Conservation (phyloP, 2,888 invertebrate genomes). For the Euproctis similis region DNA sequence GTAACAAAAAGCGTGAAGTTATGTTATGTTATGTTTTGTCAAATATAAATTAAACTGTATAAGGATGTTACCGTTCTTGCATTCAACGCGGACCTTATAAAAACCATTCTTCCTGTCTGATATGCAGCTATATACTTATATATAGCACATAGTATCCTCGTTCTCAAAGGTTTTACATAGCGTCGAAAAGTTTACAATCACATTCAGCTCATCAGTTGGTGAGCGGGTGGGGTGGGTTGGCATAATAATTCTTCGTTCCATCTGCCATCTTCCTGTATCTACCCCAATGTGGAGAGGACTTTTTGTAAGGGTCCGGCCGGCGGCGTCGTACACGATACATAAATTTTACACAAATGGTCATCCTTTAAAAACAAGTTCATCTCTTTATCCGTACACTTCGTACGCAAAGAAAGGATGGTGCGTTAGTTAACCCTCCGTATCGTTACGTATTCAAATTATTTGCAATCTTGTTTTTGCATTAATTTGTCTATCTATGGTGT, state of each 20-base stretch:
- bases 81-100: no score
- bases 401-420: conserved; percentile 67
- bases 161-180: conserved; percentile 71
- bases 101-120: no score
- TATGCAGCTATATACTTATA: conserved; percentile 31
- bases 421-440: conserved; percentile 67
- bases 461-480: conserved; percentile 53
- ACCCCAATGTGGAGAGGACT: conserved; percentile 57
- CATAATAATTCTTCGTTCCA: conserved; percentile 67
- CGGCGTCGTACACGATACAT: conserved; percentile 71
- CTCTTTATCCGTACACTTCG: conserved; percentile 69
- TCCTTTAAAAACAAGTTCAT: conserved; percentile 76
- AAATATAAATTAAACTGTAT: no score
- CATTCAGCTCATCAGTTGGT: conserved; percentile 73
- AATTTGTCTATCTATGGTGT: no score
- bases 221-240: no score
- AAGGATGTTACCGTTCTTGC: no score
- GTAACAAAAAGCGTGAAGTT: no score
- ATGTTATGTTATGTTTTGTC: no score
- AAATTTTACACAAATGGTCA: conserved; percentile 75
- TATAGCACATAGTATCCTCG: conserved; percentile 46
- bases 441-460: conserved; percentile 75
- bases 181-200: conserved; percentile 72
- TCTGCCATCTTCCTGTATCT: conserved; percentile 71
- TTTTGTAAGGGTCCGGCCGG: conserved; percentile 64